Evolutionary conservation across 2,113 vertebrate species (phyloP).

Genomic region (Oncorhynchus gorbuscha): DNA sequence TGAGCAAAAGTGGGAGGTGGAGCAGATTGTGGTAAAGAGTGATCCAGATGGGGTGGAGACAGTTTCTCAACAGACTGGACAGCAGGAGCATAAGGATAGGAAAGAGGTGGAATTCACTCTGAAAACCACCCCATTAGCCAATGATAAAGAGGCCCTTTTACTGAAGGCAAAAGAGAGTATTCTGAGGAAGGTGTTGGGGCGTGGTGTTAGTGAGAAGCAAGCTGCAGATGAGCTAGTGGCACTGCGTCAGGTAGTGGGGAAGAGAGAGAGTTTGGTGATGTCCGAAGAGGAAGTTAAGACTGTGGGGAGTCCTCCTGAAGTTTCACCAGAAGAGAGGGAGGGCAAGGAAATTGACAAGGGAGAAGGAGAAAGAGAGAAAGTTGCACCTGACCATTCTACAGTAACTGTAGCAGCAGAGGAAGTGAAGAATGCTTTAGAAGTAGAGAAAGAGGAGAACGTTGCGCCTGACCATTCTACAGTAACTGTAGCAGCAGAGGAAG

Average conservation of each 20-base stretch:
- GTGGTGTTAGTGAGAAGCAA: constrained; percentile 67
- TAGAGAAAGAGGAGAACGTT: constrained; percentile 5
- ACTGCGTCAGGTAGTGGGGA: constrained; percentile 56
- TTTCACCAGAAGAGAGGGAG: constrained; percentile 4
- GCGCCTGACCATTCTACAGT: no score
- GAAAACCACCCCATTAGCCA: constrained; percentile 42
- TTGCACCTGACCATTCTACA: no score
- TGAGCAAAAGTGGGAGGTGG: constrained; percentile 7
- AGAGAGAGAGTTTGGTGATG: constrained; percentile 42
- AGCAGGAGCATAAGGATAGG: constrained; percentile 44
- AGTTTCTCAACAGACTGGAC: constrained; percentile 23
- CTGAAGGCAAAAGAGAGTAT: constrained; percentile 76
- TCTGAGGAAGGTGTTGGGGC: constrained; percentile 73
- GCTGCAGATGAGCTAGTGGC: constrained; percentile 68
- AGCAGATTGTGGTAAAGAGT: constrained; percentile 20
- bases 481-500: no score
- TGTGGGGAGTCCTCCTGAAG: neutral
- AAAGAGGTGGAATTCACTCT: constrained; percentile 38
- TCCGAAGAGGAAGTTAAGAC: constrained; percentile 9
- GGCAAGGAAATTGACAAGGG: neutral
- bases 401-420: no score
- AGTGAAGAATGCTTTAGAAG: neutral
- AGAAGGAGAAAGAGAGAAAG: neutral
- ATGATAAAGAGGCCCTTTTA: constrained; percentile 67
- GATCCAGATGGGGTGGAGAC: constrained; percentile 23